Evolutionary conservation across 2,113 vertebrate species (phyloP), one percentile per base, ranked within the genome.

Genomic region (Gobius niger): DNA sequence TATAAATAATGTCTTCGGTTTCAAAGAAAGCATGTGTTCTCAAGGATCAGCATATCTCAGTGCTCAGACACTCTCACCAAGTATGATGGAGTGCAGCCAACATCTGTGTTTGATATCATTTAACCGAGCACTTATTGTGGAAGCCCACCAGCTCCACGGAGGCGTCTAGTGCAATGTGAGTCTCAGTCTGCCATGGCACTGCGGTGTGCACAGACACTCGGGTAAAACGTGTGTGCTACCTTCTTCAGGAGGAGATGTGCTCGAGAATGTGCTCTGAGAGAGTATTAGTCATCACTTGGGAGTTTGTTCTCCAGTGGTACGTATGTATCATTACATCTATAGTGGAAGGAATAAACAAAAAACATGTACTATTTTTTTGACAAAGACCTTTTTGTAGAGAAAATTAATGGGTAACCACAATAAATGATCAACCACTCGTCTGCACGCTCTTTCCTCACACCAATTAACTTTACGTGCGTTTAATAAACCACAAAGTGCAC

Each of bases 21-120:
- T 76, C 65, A 63, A 78, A 65, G 67, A 49, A 69, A 56, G 68
- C 68, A 82, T 60, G 44, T 66, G 77, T 68, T 81, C 69, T 73
- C 54, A 73, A 62, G 75, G 44, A 76, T 69, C 69, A 68, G 72
- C 56, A 52, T 80, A 83, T 85, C 69, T 40, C 40, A 13, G 34
- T 42, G 60, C 44, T 51, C 70, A 72, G 56, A 74, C 73, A 83
- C 51, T 68, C 50, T 44, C 44, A 72, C 66, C 62, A 73, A 72
- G 82, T 77, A 74, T 69, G 75, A 85, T 81, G 85, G 89, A 82
- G 42, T 54, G 1, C n/a, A 42, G 86, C 88, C 89, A 90, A 90
- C 91, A 92, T 91, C 90, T 92, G 91, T 87, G 81, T 92, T 85
- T 90, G 87, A 91, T 92, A 90, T 89, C 72, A 81, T 88, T 89